Conservation (phyloP, 1,140 invertebrate genomes). For the Maniola jurtina region DNA sequence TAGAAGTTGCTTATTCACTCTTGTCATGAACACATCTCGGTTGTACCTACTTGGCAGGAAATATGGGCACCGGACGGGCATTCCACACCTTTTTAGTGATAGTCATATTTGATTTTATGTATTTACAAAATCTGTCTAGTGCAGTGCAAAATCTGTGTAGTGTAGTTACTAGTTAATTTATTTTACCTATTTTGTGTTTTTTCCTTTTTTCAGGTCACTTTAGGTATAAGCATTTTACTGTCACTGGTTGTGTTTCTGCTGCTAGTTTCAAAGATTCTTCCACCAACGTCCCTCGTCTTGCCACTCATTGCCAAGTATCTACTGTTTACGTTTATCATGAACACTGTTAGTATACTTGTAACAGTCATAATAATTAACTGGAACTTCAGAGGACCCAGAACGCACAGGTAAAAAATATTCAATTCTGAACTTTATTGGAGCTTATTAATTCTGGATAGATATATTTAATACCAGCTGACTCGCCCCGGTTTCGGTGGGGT, state of each 20-base stretch:
- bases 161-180: too few species aligned
- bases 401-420: constrained; percentile 79
- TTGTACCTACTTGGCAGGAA: too few species aligned
- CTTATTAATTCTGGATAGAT: too few species aligned
- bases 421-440: not conserved
- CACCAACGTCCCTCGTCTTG: constrained; percentile 96
- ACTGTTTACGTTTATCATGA: constrained; percentile 99
- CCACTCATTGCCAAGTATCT: constrained; percentile 99
- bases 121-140: too few species aligned
- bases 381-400: constrained; percentile 97
- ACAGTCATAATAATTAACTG: constrained; percentile 99
- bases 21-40: too few species aligned
- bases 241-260: constrained; percentile 99
- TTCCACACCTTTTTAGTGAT: too few species aligned
- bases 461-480: too few species aligned
- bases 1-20: too few species aligned
- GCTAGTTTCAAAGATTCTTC: constrained; percentile 99
- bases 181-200: not conserved
- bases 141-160: too few species aligned
- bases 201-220: constrained; percentile 84
- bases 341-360: constrained; percentile 98
- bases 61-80: too few species aligned
- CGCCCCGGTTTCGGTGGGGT: too few species aligned
- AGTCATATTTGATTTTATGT: too few species aligned
- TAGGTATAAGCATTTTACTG: constrained; percentile 99